Conservation (phyloP, 2,797 vertebrate genomes). For the Gobionotothen gibberifrons region DNA sequence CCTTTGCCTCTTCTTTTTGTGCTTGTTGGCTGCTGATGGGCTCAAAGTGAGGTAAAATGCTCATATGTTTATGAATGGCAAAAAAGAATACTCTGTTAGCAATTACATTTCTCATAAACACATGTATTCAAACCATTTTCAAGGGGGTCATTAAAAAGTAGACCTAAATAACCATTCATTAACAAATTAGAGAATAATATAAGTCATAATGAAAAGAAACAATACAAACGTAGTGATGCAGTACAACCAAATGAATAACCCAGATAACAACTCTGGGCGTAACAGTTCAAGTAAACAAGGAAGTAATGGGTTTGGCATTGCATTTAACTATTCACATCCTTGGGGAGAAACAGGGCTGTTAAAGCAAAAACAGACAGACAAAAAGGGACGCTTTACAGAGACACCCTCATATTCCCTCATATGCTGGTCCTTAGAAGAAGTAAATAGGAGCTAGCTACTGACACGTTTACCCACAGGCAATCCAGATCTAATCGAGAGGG, state of each 20-base stretch:
- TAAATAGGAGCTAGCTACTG: constrained; percentile 62
- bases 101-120: not conserved
- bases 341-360: constrained; percentile 22
- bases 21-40: not conserved
- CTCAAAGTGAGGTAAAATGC: not conserved
- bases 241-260: not conserved
- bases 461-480: constrained; percentile 67
- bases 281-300: constrained; percentile 19
- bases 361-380: constrained; percentile 36
- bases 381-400: constrained; percentile 32
- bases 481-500: constrained; percentile 70
- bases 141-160: not conserved
- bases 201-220: not conserved
- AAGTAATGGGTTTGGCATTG: constrained; percentile 18
- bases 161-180: not conserved
- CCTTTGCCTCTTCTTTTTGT: not conserved
- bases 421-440: constrained; percentile 50
- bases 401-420: constrained; percentile 40
- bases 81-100: not conserved
- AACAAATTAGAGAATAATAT: not conserved
- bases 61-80: not conserved
- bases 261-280: not conserved
- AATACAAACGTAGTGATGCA: not conserved
- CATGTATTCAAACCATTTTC: not conserved
- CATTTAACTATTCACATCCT: constrained; percentile 33